A percentile compares a stretch with the other conserved stretches of the same genome.
Evolutionary conservation across 2,797 vertebrate species (phyloP).

Genomic region (Taeniopygia guttata): DNA sequence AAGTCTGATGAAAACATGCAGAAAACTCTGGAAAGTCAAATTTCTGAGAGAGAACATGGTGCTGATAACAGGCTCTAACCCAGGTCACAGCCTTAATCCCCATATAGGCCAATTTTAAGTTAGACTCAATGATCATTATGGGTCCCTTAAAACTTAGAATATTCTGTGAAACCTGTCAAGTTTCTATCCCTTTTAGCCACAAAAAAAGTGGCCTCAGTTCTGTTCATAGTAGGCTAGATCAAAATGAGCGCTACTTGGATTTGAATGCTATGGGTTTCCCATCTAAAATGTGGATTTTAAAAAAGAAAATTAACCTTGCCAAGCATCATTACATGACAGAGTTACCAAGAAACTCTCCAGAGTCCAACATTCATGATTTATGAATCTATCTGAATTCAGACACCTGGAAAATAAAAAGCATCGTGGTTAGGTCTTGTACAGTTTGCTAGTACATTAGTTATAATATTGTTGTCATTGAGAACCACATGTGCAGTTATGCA

Average conservation of each 20-base stretch:
- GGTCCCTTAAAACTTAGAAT: not conserved
- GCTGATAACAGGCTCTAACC: not conserved
- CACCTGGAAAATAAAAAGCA: slow-evolving; percentile 61
- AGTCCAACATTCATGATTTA: slow-evolving; percentile 53
- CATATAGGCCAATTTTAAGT: fast-evolving
- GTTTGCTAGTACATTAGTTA: slow-evolving; percentile 55
- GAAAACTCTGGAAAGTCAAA: not conserved
- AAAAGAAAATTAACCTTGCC: slow-evolving; percentile 32
- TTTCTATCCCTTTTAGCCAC: not conserved
- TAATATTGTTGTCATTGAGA: slow-evolving; percentile 22
- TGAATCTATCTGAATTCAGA: slow-evolving; percentile 51
- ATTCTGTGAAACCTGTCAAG: not conserved
- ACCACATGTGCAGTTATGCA: not conserved
- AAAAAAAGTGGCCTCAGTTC: not conserved
- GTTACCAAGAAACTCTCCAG: slow-evolving; percentile 7
- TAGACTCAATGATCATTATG: fast-evolving
- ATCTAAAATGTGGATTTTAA: not conserved
- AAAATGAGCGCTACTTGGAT: not conserved
- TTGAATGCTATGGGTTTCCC: not conserved
- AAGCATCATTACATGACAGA: slow-evolving; percentile 45
- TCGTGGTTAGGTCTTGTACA: not conserved
- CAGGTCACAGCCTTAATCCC: not conserved
- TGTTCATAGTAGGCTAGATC: not conserved
- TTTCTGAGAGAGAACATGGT: not conserved
- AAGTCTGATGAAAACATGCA: not conserved